Percentiles rank a stretch among this genome's conserved stretches.
Conservation (phyloP, 2,113 vertebrate genomes). For the Jaculus jaculus region DNA sequence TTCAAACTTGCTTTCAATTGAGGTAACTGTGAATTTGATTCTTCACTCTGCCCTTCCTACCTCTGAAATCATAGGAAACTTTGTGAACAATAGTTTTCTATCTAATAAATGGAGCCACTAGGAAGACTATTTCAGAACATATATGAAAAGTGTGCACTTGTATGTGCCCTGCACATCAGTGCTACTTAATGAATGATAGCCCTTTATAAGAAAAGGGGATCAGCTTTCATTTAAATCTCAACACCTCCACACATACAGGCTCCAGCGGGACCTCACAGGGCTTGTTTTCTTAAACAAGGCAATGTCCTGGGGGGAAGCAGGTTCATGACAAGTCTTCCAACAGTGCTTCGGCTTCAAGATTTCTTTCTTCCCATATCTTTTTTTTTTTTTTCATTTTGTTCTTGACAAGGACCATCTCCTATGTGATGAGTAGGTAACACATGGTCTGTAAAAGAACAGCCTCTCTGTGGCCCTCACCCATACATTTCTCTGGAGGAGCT, state of each 20-base stretch:
- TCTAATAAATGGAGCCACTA: background rate
- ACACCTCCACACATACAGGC: background rate
- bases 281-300: conserved; percentile 52
- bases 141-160: background rate
- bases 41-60: background rate
- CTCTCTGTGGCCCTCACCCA: conserved; percentile 80
- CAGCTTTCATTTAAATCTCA: conserved; percentile 33
- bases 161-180: background rate
- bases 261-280: background rate
- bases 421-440: conserved; percentile 70
- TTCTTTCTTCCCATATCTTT: conserved; percentile 58
- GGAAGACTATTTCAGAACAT: conserved; percentile 15
- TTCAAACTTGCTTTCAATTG: conserved; percentile 3
- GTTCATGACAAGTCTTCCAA: conserved; percentile 40
- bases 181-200: background rate
- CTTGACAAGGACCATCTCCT: conserved; percentile 75
- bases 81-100: conserved; percentile 37
- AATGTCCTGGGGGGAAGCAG: conserved; percentile 39
- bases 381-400: conserved; percentile 44
- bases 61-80: background rate
- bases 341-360: background rate
- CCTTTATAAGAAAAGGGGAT: background rate
- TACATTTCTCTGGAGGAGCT: conserved; percentile 79
- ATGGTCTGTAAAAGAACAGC: conserved; percentile 74
- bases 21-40: background rate